Base-by-base conservation (phyloP, 2,888 invertebrate genomes). In the Lasius fuliginosus region DNA sequence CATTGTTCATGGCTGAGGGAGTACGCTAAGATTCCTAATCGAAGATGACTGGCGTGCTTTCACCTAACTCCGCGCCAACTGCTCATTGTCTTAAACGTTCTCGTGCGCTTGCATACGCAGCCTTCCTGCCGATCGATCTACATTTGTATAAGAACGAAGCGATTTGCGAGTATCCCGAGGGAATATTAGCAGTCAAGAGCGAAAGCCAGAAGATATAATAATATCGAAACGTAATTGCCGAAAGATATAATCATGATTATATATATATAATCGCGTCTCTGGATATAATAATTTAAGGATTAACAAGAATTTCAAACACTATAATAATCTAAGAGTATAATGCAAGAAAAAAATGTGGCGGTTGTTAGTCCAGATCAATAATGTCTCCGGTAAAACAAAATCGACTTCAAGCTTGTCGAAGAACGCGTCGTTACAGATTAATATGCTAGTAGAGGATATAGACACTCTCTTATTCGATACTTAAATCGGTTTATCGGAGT, bases 21-120 rank as follows among this genome's bases (percentile, higher is more conserved):
- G 85, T 88, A 87, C 77, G 81, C 71, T 85, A 86, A 87, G 90
- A 86, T 91, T 87, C 89, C 83, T 88, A 82, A 71, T 85, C 74
- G 84, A 82, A 76, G 88, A 84, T 89, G 85, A 91, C 88, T 86
- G 87, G 87, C 87, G 83, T 88, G 90, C 91, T 91, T 91, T 91
- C 92, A 91, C 91, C 90, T 88, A 87, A 87, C 89, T 88, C 85
- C 62, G 84, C 65, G 79, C 79, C 84, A 85, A 84, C 40, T 85
- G 74, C 84, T 87, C 89, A 84, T 89, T 89, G 90, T 90, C 84
- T 75, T 85, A 82, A 83, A 76, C 81, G 53, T 36, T 58, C 77
- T 40, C 76, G 60, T 56, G 73, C 73, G 42, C 79, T 68, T 68
- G 46, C 27, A 65, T 64, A 46, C 56, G 30, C 46, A 42, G 23